Percentiles rank a stretch among this genome's conserved stretches.
Conservation (phyloP, 2,888 invertebrate species). For the Parnassius glacialis region DNA sequence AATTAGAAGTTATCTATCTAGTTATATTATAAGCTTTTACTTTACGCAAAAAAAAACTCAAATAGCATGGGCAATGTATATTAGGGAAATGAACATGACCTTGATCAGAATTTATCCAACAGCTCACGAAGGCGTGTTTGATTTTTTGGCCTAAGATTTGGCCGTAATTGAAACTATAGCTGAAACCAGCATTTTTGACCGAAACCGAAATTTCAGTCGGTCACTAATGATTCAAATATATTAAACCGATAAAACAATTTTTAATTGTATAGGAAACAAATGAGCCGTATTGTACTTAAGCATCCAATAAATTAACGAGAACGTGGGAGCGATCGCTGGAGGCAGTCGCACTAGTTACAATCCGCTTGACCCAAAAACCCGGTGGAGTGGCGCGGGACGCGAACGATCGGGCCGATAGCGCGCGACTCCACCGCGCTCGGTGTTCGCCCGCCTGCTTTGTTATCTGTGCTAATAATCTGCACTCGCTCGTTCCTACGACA, state of each 20-base stretch:
- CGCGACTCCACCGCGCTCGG: slow-evolving; percentile 39
- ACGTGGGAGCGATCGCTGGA: slow-evolving; percentile 42
- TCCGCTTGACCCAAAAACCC: slow-evolving; percentile 73
- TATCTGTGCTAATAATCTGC: slow-evolving; percentile 33
- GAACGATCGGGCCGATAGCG: slow-evolving; percentile 67
- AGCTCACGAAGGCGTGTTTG: too few relatives aligned
- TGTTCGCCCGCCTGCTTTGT: slow-evolving; percentile 25
- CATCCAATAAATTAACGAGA: slow-evolving; percentile 48
- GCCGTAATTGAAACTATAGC: too few relatives aligned
- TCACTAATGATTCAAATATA: too few relatives aligned
- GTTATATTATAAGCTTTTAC: too few relatives aligned
- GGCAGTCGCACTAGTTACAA: slow-evolving; percentile 51
- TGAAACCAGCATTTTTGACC: too few relatives aligned
- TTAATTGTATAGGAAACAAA: slow-evolving; percentile 11
- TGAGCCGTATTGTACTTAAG: slow-evolving; percentile 29
- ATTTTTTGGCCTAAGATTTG: too few relatives aligned
- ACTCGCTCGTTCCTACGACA: slow-evolving; percentile 20
- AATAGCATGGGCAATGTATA: too few relatives aligned
- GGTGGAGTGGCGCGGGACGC: slow-evolving; percentile 46
- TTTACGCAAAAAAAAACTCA: too few relatives aligned
- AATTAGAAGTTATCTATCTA: too few relatives aligned
- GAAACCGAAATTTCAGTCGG: too few relatives aligned
- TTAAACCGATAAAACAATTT: not conserved
- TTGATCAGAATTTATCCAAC: too few relatives aligned
- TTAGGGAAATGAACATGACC: too few relatives aligned